Evolutionary conservation across 1,140 invertebrate species (phyloP).

Genomic region (Drosophila ananassae): DNA sequence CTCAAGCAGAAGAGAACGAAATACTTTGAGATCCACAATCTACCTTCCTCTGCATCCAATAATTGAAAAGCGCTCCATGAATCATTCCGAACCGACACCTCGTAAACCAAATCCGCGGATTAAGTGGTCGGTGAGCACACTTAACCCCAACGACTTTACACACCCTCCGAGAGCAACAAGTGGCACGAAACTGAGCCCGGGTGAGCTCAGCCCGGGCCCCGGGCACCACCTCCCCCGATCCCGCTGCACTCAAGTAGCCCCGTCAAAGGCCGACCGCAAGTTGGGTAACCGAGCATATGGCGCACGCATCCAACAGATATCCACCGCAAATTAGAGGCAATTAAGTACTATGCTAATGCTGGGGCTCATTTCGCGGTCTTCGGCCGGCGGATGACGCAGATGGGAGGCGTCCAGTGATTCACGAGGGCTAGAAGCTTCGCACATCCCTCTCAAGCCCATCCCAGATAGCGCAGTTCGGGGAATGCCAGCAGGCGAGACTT

Average conservation of each 20-base stretch:
- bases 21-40: neutral
- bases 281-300: slow-evolving; percentile 63
- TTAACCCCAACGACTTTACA: neutral
- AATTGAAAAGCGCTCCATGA: neutral
- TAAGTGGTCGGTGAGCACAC: neutral
- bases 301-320: slow-evolving; percentile 38
- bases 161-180: slow-evolving; percentile 23
- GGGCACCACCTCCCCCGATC: neutral
- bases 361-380: slow-evolving; percentile 23
- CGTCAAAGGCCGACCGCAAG: slow-evolving; percentile 49
- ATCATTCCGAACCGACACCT: neutral
- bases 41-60: neutral
- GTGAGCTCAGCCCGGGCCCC: slow-evolving; percentile 17
- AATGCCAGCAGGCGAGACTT: slow-evolving; percentile 16
- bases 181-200: slow-evolving; percentile 4
- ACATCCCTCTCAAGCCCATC: neutral
- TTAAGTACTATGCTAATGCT: slow-evolving; percentile 47
- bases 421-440: slow-evolving; percentile 3
- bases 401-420: slow-evolving; percentile 10
- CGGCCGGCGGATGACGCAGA: slow-evolving; percentile 30
- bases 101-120: neutral
- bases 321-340: slow-evolving; percentile 39
- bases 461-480: neutral
- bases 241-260: neutral
- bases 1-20: too few species aligned